Conservation (phyloP, 1,140 invertebrate species). For the Macrostomum lignano region DNA sequence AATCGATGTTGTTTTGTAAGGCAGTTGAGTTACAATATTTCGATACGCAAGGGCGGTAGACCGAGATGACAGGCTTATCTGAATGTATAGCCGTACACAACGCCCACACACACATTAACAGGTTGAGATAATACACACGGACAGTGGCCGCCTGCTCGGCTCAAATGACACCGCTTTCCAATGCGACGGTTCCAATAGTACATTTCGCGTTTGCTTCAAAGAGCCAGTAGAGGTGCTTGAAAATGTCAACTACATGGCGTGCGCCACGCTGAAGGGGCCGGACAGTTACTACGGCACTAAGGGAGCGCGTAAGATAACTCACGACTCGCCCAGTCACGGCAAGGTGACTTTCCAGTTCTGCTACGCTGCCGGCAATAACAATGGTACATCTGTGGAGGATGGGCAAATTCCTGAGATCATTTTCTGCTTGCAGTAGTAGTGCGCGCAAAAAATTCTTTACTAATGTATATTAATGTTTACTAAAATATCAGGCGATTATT, state of each 20-base stretch:
- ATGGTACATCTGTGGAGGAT: slow-evolving; percentile 60
- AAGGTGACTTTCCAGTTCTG: slow-evolving; percentile 55
- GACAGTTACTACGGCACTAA: slow-evolving; percentile 61
- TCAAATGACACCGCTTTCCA: slow-evolving; percentile 46
- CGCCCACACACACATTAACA: no score
- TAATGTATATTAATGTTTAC: no score
- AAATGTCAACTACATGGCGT: slow-evolving; percentile 51
- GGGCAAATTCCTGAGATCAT: slow-evolving; percentile 66
- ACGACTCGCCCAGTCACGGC: slow-evolving; percentile 41
- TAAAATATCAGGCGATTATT: no score
- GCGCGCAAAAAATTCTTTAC: slow-evolving; percentile 1
- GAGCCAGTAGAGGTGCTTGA: slow-evolving; percentile 53
- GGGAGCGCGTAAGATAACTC: slow-evolving; percentile 42
- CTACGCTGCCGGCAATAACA: slow-evolving; percentile 56
- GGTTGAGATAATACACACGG: slow-evolving; percentile 39
- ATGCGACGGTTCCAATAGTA: slow-evolving; percentile 46
- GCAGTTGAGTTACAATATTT: no score
- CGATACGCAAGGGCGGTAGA: no score
- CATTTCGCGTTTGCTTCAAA: slow-evolving; percentile 59
- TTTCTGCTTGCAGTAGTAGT: slow-evolving; percentile 34
- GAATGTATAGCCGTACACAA: no score
- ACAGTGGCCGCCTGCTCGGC: slow-evolving; percentile 44
- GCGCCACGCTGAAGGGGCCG: slow-evolving; percentile 51
- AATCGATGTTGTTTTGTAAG: no score
- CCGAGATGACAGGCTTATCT: no score